Evolutionary conservation across 1,140 invertebrate genomes (phyloP), one percentile per base, ranked within the genome.

Genomic region (Aphelinus certus): DNA sequence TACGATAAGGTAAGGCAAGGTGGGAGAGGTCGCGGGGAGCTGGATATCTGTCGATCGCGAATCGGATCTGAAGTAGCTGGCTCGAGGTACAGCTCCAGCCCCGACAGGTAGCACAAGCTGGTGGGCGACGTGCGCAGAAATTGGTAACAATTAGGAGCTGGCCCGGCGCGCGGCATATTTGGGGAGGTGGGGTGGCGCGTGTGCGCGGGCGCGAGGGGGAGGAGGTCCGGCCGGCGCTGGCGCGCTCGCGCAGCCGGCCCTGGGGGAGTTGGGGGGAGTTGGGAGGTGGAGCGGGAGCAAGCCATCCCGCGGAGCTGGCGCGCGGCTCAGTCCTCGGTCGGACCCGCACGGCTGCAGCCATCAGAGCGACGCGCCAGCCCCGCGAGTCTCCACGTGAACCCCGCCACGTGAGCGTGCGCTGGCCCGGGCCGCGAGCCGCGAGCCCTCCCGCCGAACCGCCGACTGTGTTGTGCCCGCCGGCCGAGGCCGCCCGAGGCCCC

Each of bases 281-380:
- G 26, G 26, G 26, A 26, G 26, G 26, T 26, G 26, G 26, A 26
- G 26, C 26, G 26, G 26, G 26, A 26, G 26, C 26, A 26, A 26
- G 26, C 26, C 26, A 26, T 26, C 26, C 26, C 26, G 26, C 26
- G 26, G 26, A 26, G 26, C 26, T 65, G 70, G 71, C 62, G 78
- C 76, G 64, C 75, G 74, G 71, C 65, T 76, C 73, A 76, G 26
- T 26, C 73, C 77, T 81, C 79, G 81, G 81, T 83, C 76, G 78
- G 78, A 80, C 72, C 78, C 79, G 81, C 75, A 80, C 76, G 73
- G 69, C 75, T 79, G 73, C 76, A 72, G 77, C 79, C n/a, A 69
- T 3, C 42, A 56, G 26, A 26, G 0, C 26, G 26, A 26, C 26
- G 26, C 26, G 26, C 26, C 26, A 82, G 65, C 72, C 78, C 81